These are phyloP conservation scores for Drosophila ironensis DNA, from an alignment of 1,140 invertebrate genomes.

Conservation along the genomic window DNA sequence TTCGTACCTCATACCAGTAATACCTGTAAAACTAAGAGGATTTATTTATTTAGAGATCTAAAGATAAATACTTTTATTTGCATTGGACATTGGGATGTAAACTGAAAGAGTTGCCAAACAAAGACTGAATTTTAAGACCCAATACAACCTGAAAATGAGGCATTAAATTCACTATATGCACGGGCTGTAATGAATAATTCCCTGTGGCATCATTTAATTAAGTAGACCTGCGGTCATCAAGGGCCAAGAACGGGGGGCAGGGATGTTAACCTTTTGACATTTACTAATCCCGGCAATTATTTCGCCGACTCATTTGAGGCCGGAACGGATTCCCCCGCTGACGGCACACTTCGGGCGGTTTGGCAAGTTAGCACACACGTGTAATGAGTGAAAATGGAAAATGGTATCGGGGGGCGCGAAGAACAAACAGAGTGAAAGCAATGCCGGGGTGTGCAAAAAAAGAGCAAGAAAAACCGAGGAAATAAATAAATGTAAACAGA, in stretches of 20 bases:
- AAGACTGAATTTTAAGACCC: slow-evolving; percentile 3
- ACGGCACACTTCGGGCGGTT: not conserved
- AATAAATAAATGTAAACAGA: slow-evolving; percentile 11
- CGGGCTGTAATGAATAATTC: not conserved
- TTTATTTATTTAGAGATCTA: not conserved
- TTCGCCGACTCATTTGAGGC: not conserved
- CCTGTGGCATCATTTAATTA: not conserved
- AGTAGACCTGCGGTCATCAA: not conserved
- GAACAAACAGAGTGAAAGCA: slow-evolving; percentile 1
- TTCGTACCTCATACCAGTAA: too few species aligned
- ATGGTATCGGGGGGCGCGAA: not conserved
- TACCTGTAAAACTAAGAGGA: too few species aligned
- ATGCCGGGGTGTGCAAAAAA: not conserved
- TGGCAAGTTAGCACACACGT: not conserved
- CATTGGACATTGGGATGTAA: too few species aligned
- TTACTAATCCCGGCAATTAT: not conserved
- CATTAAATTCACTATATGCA: too few species aligned
- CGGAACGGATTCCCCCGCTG: not conserved
- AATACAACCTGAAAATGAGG: too few species aligned
- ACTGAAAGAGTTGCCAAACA: too few species aligned
- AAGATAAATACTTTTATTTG: not conserved
- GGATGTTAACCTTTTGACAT: not conserved
- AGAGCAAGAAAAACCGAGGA: slow-evolving; percentile 5
- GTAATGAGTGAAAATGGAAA: not conserved
- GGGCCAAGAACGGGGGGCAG: not conserved